Evolutionary conservation across 2,797 vertebrate genomes (phyloP), one percentile per base, ranked within the genome.

Genomic region (Molossus molossus): DNA sequence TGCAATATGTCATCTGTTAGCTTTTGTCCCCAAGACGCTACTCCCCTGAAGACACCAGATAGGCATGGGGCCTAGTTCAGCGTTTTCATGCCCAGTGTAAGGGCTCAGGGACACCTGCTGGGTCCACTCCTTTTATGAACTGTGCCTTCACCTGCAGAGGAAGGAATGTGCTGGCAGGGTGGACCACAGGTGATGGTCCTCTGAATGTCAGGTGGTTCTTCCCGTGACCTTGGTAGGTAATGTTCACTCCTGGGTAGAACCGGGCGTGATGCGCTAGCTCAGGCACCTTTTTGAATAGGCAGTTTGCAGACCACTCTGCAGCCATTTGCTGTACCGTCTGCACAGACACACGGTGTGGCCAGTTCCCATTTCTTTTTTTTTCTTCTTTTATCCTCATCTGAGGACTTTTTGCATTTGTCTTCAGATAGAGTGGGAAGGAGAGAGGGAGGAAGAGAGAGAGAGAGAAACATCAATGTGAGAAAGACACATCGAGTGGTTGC

Each of bases 171-270:
- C 40, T 40, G 62, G 91, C 2, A 3, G 69, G 70, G 4, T 94
- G 96, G 93, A 73, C 83, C 6, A 18, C 27, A 40, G 89, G 48
- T 40, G n/a, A 48, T 17, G 77, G 40, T 23, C 13, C 21, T 79
- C 87, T 94, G 94, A 57, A 72, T 96, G 77, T 95, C 85, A 86
- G 95, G 50, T 8, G 29, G 75, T 86, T 92, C 86, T 91, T 76
- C 72, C 96, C 93, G 57, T 60, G 77, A 94, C 96, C 97, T 97
- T 62, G 94, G 92, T 94, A 95, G 95, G 97, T 97, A 94, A 87
- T 94, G 53, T 98, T 98, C 73, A 65, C 75, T 97, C 91, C 83
- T 95, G 96, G 93, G 88, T 33, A 67, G 50, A 72, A 86, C 14
- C 55, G 13, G 6, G 10, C 25, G 14, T 1, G 53, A 82, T 69